A percentile compares a stretch with the other conserved stretches of the same genome.
Evolutionary conservation across 2,888 invertebrate genomes (phyloP).

Genomic region (Anarsia innoxiella): DNA sequence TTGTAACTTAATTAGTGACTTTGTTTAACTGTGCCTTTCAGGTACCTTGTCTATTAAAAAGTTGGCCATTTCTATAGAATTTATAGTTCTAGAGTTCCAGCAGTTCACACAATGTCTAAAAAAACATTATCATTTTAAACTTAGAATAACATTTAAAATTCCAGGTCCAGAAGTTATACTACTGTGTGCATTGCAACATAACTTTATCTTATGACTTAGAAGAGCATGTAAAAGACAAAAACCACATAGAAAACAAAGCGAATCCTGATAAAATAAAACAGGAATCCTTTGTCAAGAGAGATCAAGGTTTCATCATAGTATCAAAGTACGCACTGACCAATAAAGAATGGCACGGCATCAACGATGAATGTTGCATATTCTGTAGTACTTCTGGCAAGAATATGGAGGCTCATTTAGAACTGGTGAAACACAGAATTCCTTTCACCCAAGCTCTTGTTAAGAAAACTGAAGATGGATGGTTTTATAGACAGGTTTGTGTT

Average conservation of each 20-base stretch:
- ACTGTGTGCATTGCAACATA: slow-evolving; percentile 46
- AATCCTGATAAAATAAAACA: slow-evolving; percentile 18
- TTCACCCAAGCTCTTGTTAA: slow-evolving; percentile 30
- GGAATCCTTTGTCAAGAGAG: slow-evolving; percentile 20
- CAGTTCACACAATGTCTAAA: not conserved
- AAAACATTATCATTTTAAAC: not conserved
- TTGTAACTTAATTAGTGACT: no score
- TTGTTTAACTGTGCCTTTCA: no score
- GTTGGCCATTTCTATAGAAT: no score
- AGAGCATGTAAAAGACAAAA: slow-evolving; percentile 29
- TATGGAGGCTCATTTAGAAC: slow-evolving; percentile 25
- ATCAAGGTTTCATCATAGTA: slow-evolving; percentile 25
- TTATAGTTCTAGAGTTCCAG: no score
- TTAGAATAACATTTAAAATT: no score
- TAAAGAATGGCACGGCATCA: slow-evolving; percentile 40
- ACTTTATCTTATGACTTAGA: slow-evolving; percentile 17
- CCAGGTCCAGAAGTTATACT: slow-evolving; percentile 36
- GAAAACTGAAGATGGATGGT: slow-evolving; percentile 19
- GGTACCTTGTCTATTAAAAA: no score
- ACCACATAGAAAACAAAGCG: slow-evolving; percentile 30
- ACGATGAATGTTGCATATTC: slow-evolving; percentile 31
- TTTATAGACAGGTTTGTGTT: slow-evolving; percentile 39
- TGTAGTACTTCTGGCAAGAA: slow-evolving; percentile 27
- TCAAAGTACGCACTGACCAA: slow-evolving; percentile 27
- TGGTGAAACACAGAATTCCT: slow-evolving; percentile 32